Evolutionary conservation across 2,797 vertebrate species (phyloP).

Genomic region (Myotis findleyi): DNA sequence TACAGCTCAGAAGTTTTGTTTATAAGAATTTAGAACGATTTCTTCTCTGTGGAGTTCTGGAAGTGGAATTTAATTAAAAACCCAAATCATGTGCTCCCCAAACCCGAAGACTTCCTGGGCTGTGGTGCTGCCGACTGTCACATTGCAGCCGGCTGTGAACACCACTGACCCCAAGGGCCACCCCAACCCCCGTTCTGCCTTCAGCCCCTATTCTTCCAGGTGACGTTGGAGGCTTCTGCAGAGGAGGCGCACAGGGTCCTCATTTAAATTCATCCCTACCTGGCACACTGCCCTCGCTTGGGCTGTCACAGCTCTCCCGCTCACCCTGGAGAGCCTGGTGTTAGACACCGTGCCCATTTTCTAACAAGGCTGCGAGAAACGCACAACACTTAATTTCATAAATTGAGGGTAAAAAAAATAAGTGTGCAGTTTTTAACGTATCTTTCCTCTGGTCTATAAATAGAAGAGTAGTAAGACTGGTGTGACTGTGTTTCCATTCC

Average conservation of each 20-base stretch:
- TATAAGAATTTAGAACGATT: conserved; percentile 54
- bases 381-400: conserved; percentile 39
- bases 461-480: not conserved
- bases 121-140: fast-evolving
- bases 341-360: not conserved
- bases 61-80: conserved; percentile 56
- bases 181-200: not conserved
- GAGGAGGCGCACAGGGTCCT: not conserved
- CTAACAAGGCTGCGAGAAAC: conserved; percentile 1
- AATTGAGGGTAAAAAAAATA: conserved; percentile 25
- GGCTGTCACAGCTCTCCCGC: not conserved
- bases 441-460: not conserved
- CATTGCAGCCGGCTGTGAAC: fast-evolving
- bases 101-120: not conserved
- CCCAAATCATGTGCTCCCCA: not conserved
- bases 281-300: conserved; percentile 31
- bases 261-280: not conserved
- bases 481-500: not conserved
- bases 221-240: not conserved
- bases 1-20: conserved; percentile 66
- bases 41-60: conserved; percentile 39
- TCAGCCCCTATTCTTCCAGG: not conserved
- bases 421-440: not conserved
- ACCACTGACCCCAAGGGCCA: not conserved
- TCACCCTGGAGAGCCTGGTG: not conserved